A percentile compares a stretch with the other conserved stretches of the same genome.
These are phyloP conservation scores for Anthoscopus minutus DNA, from an alignment of 2,113 vertebrate species.

Conservation along the genomic window DNA sequence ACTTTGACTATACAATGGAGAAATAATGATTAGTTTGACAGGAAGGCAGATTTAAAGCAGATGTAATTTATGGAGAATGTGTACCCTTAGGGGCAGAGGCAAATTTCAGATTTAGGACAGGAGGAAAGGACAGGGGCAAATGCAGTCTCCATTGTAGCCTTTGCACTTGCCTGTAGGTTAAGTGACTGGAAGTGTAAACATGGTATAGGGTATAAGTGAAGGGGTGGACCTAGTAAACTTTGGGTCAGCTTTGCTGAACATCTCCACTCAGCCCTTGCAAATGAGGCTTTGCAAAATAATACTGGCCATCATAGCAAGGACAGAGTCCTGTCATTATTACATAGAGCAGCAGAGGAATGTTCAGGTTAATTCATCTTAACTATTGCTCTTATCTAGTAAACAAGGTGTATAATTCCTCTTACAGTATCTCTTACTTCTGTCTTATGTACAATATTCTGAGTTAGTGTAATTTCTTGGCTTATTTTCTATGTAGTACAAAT, in stretches of 20 bases:
- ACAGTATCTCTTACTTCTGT: neutral
- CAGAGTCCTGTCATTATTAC: neutral
- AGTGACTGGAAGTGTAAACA: neutral
- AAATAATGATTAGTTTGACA: neutral
- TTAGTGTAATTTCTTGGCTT: neutral
- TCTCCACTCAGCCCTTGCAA: neutral
- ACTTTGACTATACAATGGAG: neutral
- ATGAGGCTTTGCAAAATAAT: neutral
- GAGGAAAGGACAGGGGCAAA: neutral
- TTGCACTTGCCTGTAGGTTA: neutral
- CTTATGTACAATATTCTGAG: neutral
- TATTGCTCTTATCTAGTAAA: neutral
- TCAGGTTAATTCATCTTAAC: neutral
- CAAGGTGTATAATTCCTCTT: neutral
- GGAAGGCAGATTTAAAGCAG: neutral
- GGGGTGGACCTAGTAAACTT: neutral
- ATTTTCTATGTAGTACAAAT: neutral
- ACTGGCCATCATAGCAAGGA: neutral
- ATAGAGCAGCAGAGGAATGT: accelerated
- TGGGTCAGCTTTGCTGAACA: neutral
- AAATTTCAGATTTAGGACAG: neutral
- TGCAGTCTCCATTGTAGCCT: neutral
- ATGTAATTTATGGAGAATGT: neutral
- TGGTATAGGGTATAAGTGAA: neutral
- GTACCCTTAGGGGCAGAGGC: neutral